Base-by-base conservation (phyloP, 2,797 vertebrate species). In the Pangasius macronema region DNA sequence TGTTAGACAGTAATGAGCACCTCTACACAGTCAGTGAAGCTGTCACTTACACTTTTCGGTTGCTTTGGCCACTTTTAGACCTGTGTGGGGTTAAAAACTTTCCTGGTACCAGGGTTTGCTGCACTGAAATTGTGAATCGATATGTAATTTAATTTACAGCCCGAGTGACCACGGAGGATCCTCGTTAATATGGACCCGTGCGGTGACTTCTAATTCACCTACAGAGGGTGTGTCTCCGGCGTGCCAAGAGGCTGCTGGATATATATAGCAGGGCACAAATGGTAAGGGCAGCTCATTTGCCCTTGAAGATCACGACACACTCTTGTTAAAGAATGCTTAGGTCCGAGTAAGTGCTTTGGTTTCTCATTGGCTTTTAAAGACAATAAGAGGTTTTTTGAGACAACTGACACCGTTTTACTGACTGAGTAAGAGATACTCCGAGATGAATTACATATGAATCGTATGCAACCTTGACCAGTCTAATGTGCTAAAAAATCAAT, bases 121-220 rank as follows among this genome's bases (percentile, higher is more conserved):
- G 88, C 83, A 91, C 91, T 55, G 51, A 91, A 92, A 88, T 76
- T 86, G 90, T 87, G 90, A 93, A 91, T 94, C 94, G 86, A 94
- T 94, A 94, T 91, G 86, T 93, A 93, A 94, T 94, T 89, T 93
- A 94, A 93, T 94, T 93, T 92, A 91, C 87, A 93, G 92, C 88
- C 92, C 90, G 90, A 91, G 89, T 91, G 94, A 93, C 91, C 91
- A 72, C 90, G 86, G 91, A 91, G 89, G 92, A 86, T 85, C 91
- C 89, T 90, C 92, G 92, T 94, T 95, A 93, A 95, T 94, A 93
- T 91, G 93, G 87, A 88, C 86, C 91, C 85, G 87, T 42, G 53
- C 30, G 42, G 88, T 88, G 90, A 86, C 81, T 90, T 90, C 72
- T 89, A 90, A 88, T 91, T 90, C 85, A 92, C 87, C 61, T 61